Evolutionary conservation across 2,888 invertebrate species (phyloP).

Genomic region (Periphyllus acericola): DNA sequence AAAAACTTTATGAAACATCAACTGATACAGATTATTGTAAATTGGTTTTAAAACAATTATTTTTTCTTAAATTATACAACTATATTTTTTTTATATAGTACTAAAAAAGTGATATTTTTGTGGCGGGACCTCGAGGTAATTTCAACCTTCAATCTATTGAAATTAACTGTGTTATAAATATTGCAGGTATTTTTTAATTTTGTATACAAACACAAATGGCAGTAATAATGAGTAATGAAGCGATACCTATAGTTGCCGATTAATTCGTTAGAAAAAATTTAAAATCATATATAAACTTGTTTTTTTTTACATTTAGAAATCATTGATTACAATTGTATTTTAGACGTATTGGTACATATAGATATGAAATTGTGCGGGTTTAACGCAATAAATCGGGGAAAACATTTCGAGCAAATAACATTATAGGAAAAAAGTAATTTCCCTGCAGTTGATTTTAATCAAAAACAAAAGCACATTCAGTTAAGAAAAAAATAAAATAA

Average conservation of each 20-base stretch:
- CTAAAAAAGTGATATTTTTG: background rate
- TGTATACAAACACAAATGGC: background rate
- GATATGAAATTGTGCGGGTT: background rate
- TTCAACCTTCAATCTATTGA: constrained; percentile 46
- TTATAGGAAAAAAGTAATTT: background rate
- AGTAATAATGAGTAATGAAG: constrained; percentile 4
- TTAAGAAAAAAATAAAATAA: background rate
- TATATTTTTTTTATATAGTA: background rate
- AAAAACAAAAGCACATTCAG: background rate
- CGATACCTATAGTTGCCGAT: background rate
- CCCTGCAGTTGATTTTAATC: background rate
- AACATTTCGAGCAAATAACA: background rate
- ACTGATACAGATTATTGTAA: background rate
- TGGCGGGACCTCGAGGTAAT: constrained; percentile 46
- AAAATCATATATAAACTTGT: too few species aligned
- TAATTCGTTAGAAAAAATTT: background rate
- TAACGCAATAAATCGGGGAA: background rate
- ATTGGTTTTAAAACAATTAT: background rate
- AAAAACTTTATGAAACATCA: background rate
- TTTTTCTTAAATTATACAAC: background rate
- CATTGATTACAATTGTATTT: background rate
- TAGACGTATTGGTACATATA: background rate
- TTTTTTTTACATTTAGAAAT: background rate
- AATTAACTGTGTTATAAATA: constrained; percentile 33
- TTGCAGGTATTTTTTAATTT: background rate